Conservation (phyloP, 2,888 invertebrate species). For the Amphipyra tragopoginis region DNA sequence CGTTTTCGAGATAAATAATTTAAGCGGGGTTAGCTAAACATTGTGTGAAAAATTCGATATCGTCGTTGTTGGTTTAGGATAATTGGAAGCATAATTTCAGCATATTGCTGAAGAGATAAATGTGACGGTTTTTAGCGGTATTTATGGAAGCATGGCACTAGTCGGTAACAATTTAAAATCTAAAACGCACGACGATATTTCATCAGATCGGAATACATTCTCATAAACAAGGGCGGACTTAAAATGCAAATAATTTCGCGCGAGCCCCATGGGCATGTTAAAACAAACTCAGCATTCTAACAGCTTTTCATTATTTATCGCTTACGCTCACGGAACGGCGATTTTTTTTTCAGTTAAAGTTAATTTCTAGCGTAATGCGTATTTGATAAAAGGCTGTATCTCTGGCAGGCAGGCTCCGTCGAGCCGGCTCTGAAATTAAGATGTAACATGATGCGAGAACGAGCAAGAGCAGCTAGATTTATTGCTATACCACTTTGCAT, state of each 20-base stretch:
- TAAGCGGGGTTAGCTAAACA: slow-evolving; percentile 58
- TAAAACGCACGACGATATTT: slow-evolving; percentile 64
- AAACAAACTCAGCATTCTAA: slow-evolving; percentile 86
- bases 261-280: slow-evolving; percentile 85
- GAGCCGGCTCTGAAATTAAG: slow-evolving; percentile 90
- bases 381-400: slow-evolving; percentile 90
- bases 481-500: slow-evolving; percentile 91
- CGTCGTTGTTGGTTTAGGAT: slow-evolving; percentile 57
- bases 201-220: slow-evolving; percentile 74
- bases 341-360: slow-evolving; percentile 82
- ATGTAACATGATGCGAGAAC: slow-evolving; percentile 91
- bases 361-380: slow-evolving; percentile 89
- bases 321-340: slow-evolving; percentile 81
- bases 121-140: slow-evolving; percentile 52
- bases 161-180: slow-evolving; percentile 57
- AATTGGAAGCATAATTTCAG: slow-evolving; percentile 55
- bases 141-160: slow-evolving; percentile 57
- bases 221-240: slow-evolving; percentile 82
- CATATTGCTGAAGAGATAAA: slow-evolving; percentile 52
- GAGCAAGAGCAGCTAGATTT: slow-evolving; percentile 90
- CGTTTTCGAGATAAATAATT: slow-evolving; percentile 52
- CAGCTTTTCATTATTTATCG: slow-evolving; percentile 87
- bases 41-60: slow-evolving; percentile 52
- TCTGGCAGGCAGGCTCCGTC: slow-evolving; percentile 87
- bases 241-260: slow-evolving; percentile 86